These are phyloP conservation scores for Campaea margaritaria DNA, from an alignment of 2,888 invertebrate species.

Conservation along the genomic window DNA sequence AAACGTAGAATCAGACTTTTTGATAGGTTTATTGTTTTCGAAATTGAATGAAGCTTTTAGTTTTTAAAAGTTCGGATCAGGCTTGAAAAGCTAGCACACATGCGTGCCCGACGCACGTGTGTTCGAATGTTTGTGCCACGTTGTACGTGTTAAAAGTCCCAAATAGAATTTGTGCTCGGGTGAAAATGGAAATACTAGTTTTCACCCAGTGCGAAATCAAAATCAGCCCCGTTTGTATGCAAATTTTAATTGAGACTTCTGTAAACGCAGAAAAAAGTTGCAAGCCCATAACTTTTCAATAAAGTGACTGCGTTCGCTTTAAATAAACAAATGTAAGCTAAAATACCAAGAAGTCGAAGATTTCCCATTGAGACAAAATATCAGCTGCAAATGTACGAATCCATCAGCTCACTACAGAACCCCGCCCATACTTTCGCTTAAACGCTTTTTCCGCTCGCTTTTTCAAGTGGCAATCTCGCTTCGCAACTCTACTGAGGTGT, in stretches of 20 bases:
- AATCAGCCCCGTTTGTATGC: constrained; percentile 6
- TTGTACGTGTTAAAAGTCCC: background rate
- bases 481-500: constrained; percentile 36
- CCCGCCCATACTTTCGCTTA: constrained; percentile 22
- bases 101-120: constrained; percentile 8
- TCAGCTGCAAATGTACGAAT: constrained; percentile 4
- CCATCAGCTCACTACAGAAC: constrained; percentile 5
- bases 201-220: constrained; percentile 1
- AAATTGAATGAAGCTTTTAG: constrained; percentile 35
- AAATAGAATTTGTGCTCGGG: constrained; percentile 13
- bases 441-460: constrained; percentile 30
- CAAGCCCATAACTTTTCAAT: background rate
- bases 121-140: constrained; percentile 9
- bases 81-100: constrained; percentile 9
- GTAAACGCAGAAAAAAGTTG: constrained; percentile 13
- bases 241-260: no score
- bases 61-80: constrained; percentile 26
- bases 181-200: constrained; percentile 6
- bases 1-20: constrained; percentile 20
- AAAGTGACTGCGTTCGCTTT: background rate
- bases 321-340: background rate
- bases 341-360: background rate
- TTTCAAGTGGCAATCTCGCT: constrained; percentile 39
- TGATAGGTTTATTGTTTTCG: constrained; percentile 39
- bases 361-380: background rate